A percentile compares a stretch with the other conserved stretches of the same genome.
Conservation (phyloP, 2,797 vertebrate species). For the Bucorvus abyssinicus region DNA sequence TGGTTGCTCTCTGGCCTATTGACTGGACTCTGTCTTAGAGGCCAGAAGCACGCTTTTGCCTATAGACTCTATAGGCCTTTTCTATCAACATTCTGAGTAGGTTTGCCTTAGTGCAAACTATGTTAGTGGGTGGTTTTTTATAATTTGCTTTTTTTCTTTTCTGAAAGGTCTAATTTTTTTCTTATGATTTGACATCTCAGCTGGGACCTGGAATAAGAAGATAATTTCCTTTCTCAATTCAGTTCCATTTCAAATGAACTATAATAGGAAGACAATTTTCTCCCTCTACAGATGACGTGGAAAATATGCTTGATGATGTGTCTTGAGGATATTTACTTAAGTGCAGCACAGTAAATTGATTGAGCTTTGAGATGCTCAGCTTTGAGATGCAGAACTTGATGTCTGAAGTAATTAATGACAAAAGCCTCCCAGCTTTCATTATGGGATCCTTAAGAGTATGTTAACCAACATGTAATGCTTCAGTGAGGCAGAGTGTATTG, state of each 20-base stretch:
- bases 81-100: not conserved
- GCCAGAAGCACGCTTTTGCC: not conserved
- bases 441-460: not conserved
- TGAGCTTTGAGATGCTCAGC: not conserved
- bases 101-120: not conserved
- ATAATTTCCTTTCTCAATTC: not conserved
- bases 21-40: not conserved
- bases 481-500: not conserved
- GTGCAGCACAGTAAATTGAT: not conserved
- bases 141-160: not conserved
- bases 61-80: not conserved
- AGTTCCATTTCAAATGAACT: slow-evolving; percentile 4
- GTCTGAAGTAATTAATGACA: slow-evolving; percentile 11
- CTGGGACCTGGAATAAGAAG: not conserved
- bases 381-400: slow-evolving; percentile 3
- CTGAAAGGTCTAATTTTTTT: not conserved
- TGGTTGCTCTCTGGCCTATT: accelerated
- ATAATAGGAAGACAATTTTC: slow-evolving; percentile 6
- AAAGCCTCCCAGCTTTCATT: not conserved
- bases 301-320: slow-evolving; percentile 18
- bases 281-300: not conserved
- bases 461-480: not conserved
- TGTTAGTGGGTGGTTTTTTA: not conserved
- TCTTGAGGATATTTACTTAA: slow-evolving; percentile 13
- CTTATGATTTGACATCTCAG: not conserved